Evolutionary conservation across 2,797 vertebrate species (phyloP), one percentile per base, ranked within the genome.

Genomic region (Pseudochaenichthys georgianus): DNA sequence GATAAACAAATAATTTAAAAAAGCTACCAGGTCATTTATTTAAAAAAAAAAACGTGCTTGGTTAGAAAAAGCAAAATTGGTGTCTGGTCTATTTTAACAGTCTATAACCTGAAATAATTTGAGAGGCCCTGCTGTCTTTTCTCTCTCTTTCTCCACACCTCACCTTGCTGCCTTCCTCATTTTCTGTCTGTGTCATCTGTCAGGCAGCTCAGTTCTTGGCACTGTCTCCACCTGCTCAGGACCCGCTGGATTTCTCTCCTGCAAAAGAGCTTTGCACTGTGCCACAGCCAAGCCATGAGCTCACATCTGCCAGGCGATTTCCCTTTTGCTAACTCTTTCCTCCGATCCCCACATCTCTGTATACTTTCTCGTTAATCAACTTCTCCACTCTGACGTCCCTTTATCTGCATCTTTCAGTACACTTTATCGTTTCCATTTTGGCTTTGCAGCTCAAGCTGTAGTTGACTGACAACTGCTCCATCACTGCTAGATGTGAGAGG

Each of bases 191-290:
- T 69, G 73, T 86, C 81, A 83, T 83, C 84, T 77, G 81, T 85
- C 86, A 82, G 78, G 84, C 85, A 62, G 89, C 87, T 91, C 89
- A 78, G 72, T 85, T 87, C 77, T 87, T 90, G 89, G 84, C 85
- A 60, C 80, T 81, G 72, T 69, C 65, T 62, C 83, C 83, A 82
- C 75, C 81, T 75, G 88, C 81, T 87, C 80, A 74, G 84, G 82
- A 88, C 82, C 82, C 11, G 71, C 81, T 82, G 87, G 84, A 89
- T 91, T 88, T 89, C 80, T 86, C 78, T 75, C 54, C 81, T 47
- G 75, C 80, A 80, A 81, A 89, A 83, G 73, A 88, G 88, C 87
- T 90, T 90, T 89, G 79, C 83, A 67, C 75, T 16, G 73, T 51
- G 76, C 77, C 85, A 57, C 73, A 54, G 89, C 84, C 81, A 82